These are phyloP conservation scores for Rotaria sp. DNA, from an alignment of 2,888 invertebrate genomes.

Conservation along the genomic window DNA sequence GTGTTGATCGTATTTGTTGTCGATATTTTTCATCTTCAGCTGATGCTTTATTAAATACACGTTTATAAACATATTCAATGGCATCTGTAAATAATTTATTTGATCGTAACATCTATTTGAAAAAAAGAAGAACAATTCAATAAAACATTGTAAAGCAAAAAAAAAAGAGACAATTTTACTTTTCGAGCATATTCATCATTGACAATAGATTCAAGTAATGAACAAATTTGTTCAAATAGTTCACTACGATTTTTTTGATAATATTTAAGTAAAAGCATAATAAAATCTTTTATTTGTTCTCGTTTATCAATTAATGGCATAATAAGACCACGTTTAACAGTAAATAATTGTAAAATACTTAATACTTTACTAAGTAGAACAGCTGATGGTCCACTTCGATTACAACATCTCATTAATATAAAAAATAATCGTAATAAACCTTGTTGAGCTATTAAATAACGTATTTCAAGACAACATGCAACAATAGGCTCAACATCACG, in stretches of 20 bases:
- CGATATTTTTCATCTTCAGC: conserved; percentile 6
- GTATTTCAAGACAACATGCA: conserved; percentile 24
- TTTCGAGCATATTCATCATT: not conserved
- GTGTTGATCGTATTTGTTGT: conserved; percentile 25
- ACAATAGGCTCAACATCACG: conserved; percentile 24
- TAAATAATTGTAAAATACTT: not conserved
- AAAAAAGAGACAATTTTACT: not conserved
- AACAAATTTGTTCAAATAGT: conserved; percentile 16
- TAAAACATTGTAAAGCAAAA: not conserved
- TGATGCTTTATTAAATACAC: not conserved
- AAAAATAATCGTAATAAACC: conserved; percentile 27
- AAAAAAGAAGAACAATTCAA: not conserved
- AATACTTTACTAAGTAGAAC: not conserved
- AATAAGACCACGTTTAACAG: not conserved
- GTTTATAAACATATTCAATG: conserved; percentile 26
- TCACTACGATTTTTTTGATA: not conserved
- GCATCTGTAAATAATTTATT: conserved; percentile 2
- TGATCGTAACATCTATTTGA: not conserved
- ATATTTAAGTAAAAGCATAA: conserved; percentile 10
- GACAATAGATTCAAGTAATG: not conserved
- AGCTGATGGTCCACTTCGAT: conserved; percentile 30
- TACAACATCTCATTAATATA: conserved; percentile 17
- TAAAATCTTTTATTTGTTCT: not conserved
- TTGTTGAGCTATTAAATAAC: conserved; percentile 27
- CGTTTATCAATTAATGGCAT: conserved; percentile 18